Base-by-base conservation (phyloP, 1,140 invertebrate genomes). In the Drosophila pseudoananassae region DNA sequence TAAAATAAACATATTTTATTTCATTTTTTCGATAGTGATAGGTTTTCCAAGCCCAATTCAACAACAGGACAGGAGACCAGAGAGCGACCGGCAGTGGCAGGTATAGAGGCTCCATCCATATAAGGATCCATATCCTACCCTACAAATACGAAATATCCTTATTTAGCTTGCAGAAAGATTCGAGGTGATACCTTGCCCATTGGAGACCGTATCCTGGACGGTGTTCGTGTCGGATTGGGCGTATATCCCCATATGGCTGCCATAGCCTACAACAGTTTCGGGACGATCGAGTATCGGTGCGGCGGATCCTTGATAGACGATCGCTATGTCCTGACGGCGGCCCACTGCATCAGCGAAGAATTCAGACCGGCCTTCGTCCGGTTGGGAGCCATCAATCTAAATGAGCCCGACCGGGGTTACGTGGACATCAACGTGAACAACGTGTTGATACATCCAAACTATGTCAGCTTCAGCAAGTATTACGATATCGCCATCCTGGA, bases 281-380 rank as follows among this genome's bases (percentile, higher is more conserved):
- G 58, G 1, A 53, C 7, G 4, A 46, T 31, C 12, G 6, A 23
- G 6, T 94, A 90, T 65, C 88, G 92, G 53, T 93, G 93, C 53
- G 93, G 92, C 4, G 93, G 93, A 9, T 92, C 92, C 9, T 59
- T 93, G 47, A 93, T 93, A 55, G 91, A 81, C 53, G 75, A 70
- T 4, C 78, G 91, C 23, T 92, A 92, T 51, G 90, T 93, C 10
- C 63, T 93, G 9, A 97, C 97, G 0, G 96, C 97, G 0, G 96
- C 95, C 5, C 97, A 97, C 84, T 97, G 97, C 74, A 92, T 97
- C 4, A 93, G 78, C 5, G 59, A 51, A 8, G 31, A 50, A 9
- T 40, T 29, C 6, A 20, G 9, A 1, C 88, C 90, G 3, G 20
- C 53, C 3, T 73, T 76, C 38, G 90, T 85, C 5, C 84, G 90